Base-by-base conservation (phyloP, 1,140 invertebrate genomes). In the Polypedilum pembai region DNA sequence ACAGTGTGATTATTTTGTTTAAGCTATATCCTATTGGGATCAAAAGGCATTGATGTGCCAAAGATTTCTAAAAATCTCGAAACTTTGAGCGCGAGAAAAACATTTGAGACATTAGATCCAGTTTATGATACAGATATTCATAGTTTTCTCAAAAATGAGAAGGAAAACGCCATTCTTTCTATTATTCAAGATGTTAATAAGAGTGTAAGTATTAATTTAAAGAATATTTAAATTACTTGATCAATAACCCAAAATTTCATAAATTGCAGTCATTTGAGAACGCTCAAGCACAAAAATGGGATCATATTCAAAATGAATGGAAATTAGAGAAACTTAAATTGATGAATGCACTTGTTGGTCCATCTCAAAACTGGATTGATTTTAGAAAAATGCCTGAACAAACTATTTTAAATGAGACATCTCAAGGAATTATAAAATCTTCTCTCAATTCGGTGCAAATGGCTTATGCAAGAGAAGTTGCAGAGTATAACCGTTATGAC, bases 41-140 rank as follows among this genome's bases (percentile, higher is more conserved):
- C 94, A 0, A 91, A 93, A 85, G 96, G 96, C 7, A 91, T 96
- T 78, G 95, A 97, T 83, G 83, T 98, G 21, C 93, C 94, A n/a
- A 92, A 92, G 83, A 91, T 98, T 74, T 90, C 92, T 5, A 92
- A 96, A 78, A 95, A 95, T 80, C 84, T 98, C 17, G 94, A 95
- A 83, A 89, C 90, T 2, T 84, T 98, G 0, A 96, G 91, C 81
- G 87, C 93, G 5, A 87, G 91, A 75, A 85, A 89, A 75, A 93
- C 93, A 66, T 94, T 95, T 83, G 93, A 96, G 80, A 92, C 94
- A 0, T 83, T 96, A 41, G 93, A 96, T 83, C 93, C 94, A 1
- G 90, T 95, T 56, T 88, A 89, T 73, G 94, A 96, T 79, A 92
- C 92, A 33, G 94, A 98, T 84, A 91, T 94, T 76, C 86, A 92